Evolutionary conservation across 2,888 invertebrate species (phyloP).

Genomic region (Macrosiphum euphorbiae): DNA sequence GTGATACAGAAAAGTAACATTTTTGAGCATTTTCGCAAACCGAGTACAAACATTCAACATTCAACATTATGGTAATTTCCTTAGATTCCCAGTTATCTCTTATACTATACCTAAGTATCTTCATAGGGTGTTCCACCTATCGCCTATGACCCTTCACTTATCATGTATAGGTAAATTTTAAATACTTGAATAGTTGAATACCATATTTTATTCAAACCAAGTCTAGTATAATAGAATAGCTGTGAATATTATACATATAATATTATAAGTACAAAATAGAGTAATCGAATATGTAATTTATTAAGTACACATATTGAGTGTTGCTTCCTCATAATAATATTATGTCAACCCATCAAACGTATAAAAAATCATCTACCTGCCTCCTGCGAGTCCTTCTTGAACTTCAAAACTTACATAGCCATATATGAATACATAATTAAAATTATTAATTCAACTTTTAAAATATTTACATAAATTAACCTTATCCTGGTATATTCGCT

Average conservation of each 20-base stretch:
- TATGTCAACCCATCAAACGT: background rate
- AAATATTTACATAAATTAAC: constrained; percentile 13
- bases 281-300: background rate
- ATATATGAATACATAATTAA: background rate
- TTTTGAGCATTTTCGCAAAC: background rate
- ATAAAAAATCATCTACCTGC: background rate
- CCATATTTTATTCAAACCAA: background rate
- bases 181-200: background rate
- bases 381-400: background rate
- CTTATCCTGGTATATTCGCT: background rate
- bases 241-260: background rate
- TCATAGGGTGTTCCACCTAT: background rate
- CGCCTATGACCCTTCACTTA: background rate
- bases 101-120: background rate
- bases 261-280: background rate
- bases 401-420: background rate
- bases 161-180: background rate
- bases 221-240: background rate
- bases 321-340: background rate
- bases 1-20: background rate
- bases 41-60: background rate
- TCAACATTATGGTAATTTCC: background rate
- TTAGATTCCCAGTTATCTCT: background rate
- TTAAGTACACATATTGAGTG: background rate
- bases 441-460: background rate